phyloP scores from a whole-genome alignment of 2,888 invertebrate genomes.

The Drosophila longiperda region DNA sequence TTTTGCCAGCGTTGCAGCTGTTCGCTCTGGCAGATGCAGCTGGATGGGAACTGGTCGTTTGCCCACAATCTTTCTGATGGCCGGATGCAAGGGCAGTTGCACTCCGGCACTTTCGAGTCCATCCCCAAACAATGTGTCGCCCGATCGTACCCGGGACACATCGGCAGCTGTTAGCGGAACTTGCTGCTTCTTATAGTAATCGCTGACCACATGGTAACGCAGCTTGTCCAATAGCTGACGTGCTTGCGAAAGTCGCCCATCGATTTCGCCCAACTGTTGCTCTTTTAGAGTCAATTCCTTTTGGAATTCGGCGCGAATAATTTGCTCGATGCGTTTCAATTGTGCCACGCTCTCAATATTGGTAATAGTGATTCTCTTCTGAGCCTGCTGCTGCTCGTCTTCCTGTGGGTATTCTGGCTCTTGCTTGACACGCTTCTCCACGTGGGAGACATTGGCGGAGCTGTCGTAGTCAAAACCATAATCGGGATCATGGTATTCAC shows the following conservation, averaged over 20 bases:
- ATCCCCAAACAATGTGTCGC: constrained; percentile 69
- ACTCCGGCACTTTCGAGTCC: constrained; percentile 70
- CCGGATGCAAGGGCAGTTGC: constrained; percentile 89
- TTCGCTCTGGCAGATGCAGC: constrained; percentile 82
- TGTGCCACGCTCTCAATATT: constrained; percentile 41
- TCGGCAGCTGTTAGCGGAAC: constrained; percentile 84
- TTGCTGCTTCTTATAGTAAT: constrained; percentile 87
- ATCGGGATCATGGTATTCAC: constrained; percentile 88
- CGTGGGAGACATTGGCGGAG: neutral
- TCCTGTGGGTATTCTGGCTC: constrained; percentile 10
- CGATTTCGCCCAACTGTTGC: constrained; percentile 89
- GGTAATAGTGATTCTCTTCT: constrained; percentile 54
- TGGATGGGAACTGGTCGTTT: constrained; percentile 84
- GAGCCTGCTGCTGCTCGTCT: constrained; percentile 41
- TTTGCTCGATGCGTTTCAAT: constrained; percentile 85
- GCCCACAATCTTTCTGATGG: constrained; percentile 90
- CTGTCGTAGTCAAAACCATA: constrained; percentile 76
- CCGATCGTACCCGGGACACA: constrained; percentile 77
- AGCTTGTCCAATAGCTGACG: constrained; percentile 87
- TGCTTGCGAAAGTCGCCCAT: constrained; percentile 87
- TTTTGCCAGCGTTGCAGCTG: constrained; percentile 85
- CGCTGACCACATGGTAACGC: constrained; percentile 87
- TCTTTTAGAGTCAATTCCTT: constrained; percentile 89
- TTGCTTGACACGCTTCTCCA: constrained; percentile 29
- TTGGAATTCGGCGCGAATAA: constrained; percentile 90